Evolutionary conservation across 2,888 invertebrate species (phyloP), one percentile per base, ranked within the genome.

Genomic region (Lamellibrachia satsuma): DNA sequence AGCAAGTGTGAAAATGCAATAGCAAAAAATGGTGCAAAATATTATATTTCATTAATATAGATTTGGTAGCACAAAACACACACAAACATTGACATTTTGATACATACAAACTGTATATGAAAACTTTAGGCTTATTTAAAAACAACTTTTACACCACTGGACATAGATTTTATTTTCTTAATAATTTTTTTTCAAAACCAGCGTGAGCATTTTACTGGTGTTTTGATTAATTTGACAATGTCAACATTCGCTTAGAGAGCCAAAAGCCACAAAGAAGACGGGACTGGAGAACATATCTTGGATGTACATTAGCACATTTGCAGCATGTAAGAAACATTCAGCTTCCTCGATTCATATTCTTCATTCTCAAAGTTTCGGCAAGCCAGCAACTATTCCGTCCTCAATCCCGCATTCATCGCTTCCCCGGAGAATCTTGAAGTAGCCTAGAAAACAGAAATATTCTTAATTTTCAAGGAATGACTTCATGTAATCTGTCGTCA

Each of bases 401-500:
- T 96, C 96, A 93, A 97, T 97, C 39, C 97, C 97, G 95, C 97
- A 97, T 93, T 97, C 97, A 94, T 97, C 97, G 93, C 97, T 96
- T 4, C 99, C 99, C 93, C 98, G 97, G 51, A 98, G 97, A 94
- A 99, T 98, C 97, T 98, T 98, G 97, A 99, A 98, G 97, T 97
- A 98, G 4, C 98, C 98, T 96, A 97, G 92, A 95, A 94, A 93
- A 92, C 8, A 90, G 90, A 27, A 92, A 22, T 7, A 4, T 15
- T 75, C 75, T 4, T 75, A 15, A 75, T 75, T 75, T 22, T 6
- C 22, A 60, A 60, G 1, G 9, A 60, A 60, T 60, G 60, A 22
- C 11, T 55, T 9, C 75, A 75, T 75, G 75, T n/a, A 75, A 75
- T 39, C 39, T 39, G 0, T 39, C 39, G 39, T 39, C 39, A 39